phyloP scores from a whole-genome alignment of 2,797 vertebrate genomes.

The Tragelaphus oryx region DNA sequence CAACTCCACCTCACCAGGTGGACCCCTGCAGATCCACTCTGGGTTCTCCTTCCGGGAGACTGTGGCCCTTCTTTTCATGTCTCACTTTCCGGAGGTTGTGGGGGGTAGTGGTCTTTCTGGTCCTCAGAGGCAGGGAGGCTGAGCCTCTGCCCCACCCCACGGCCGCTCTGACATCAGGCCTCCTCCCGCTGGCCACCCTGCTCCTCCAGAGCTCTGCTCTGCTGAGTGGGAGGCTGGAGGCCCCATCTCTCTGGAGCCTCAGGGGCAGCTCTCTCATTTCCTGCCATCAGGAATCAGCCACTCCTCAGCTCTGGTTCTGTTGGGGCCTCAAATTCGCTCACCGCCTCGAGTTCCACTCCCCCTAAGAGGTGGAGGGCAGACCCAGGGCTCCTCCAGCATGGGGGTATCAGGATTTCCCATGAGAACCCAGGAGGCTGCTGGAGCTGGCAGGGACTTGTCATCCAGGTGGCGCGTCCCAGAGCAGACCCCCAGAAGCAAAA shows the following conservation, averaged over 20 bases:
- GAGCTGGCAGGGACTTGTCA: fast-evolving
- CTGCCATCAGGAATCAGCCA: background rate
- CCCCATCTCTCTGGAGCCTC: background rate
- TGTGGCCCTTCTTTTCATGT: fast-evolving
- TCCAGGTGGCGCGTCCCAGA: fast-evolving
- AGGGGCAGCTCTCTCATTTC: fast-evolving
- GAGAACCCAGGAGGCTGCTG: background rate
- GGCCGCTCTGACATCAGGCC: fast-evolving
- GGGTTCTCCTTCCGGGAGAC: background rate
- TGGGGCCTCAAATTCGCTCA: background rate
- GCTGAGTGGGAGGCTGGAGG: no score
- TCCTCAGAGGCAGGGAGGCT: background rate
- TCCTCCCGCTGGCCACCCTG: fast-evolving
- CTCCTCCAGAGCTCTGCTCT: background rate
- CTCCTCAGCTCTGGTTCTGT: background rate
- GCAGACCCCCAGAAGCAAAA: background rate
- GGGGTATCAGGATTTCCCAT: fast-evolving
- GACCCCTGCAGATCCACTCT: background rate
- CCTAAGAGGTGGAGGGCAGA: background rate
- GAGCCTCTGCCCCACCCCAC: fast-evolving
- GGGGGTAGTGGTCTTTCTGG: fast-evolving
- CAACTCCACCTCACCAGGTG: fast-evolving
- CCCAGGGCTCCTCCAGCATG: no score
- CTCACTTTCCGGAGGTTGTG: background rate
- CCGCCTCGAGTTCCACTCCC: no score